A percentile compares a stretch with the other conserved stretches of the same genome.
Conservation (phyloP, 2,888 invertebrate genomes). For the Agriopis aurantiaria region DNA sequence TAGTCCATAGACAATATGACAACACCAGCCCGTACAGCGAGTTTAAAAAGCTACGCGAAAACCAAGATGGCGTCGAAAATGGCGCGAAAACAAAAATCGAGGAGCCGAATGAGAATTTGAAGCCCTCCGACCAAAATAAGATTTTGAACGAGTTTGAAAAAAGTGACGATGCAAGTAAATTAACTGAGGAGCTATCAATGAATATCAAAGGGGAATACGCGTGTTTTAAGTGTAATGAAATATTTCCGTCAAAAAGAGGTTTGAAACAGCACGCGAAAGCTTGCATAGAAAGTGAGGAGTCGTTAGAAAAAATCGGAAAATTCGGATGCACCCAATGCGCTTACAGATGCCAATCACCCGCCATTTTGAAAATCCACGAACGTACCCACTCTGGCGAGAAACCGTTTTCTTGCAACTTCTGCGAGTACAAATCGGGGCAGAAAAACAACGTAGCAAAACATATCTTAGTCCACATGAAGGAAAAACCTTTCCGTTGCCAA, state of each 20-base stretch:
- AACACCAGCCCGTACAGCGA: constrained; percentile 69
- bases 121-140: constrained; percentile 73
- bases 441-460: constrained; percentile 84
- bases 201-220: constrained; percentile 76
- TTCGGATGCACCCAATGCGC: constrained; percentile 77
- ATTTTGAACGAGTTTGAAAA: constrained; percentile 55
- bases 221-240: constrained; percentile 75
- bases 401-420: constrained; percentile 79
- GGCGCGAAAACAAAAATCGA: constrained; percentile 62
- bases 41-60: constrained; percentile 61
- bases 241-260: constrained; percentile 73
- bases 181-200: constrained; percentile 64
- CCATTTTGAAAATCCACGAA: constrained; percentile 82
- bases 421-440: constrained; percentile 82
- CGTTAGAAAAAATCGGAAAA: constrained; percentile 70
- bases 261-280: constrained; percentile 74
- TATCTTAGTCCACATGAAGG: constrained; percentile 83
- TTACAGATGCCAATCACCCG: constrained; percentile 81
- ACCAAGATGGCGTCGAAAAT: constrained; percentile 53
- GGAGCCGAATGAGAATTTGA: constrained; percentile 76
- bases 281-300: constrained; percentile 58
- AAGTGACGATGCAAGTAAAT: constrained; percentile 63
- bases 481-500: constrained; percentile 81
- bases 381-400: constrained; percentile 81
- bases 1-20: constrained; percentile 73